Conservation (phyloP, 2,888 invertebrate genomes). For the Calameuta filiformis region DNA sequence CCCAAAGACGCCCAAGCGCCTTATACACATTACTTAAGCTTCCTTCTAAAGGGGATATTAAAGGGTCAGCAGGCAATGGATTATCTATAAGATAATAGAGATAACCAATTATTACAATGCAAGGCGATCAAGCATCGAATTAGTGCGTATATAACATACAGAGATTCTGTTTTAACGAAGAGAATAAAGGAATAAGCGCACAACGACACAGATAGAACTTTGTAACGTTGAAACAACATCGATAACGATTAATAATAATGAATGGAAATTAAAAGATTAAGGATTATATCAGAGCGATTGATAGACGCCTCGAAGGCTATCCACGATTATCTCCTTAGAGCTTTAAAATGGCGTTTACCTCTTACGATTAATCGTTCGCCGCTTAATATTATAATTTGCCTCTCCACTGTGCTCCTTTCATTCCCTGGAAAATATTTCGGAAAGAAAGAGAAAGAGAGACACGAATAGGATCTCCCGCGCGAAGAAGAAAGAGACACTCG, state of each 20-base stretch:
- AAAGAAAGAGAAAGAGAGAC: background rate
- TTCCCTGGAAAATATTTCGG: background rate
- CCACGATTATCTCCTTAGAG: background rate
- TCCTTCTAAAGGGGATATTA: background rate
- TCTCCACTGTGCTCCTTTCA: background rate
- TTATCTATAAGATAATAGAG: background rate
- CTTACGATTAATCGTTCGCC: background rate
- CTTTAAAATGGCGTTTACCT: background rate
- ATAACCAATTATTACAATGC: background rate
- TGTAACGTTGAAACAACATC: background rate
- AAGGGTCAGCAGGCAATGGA: background rate
- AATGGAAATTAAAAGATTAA: background rate
- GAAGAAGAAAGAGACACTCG: background rate
- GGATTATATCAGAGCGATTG: background rate
- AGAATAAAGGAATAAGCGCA: background rate
- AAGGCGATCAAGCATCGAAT: background rate
- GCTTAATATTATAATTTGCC: background rate
- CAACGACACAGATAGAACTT: background rate
- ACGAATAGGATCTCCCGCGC: background rate
- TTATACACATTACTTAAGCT: background rate
- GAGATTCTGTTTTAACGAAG: background rate
- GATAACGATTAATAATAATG: background rate
- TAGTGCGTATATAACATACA: background rate
- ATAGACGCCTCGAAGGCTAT: background rate
- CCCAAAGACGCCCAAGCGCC: background rate